A percentile compares a stretch with the other conserved stretches of the same genome.
Conservation (phyloP, 1,140 invertebrate species). For the Magallana ariakensis region DNA sequence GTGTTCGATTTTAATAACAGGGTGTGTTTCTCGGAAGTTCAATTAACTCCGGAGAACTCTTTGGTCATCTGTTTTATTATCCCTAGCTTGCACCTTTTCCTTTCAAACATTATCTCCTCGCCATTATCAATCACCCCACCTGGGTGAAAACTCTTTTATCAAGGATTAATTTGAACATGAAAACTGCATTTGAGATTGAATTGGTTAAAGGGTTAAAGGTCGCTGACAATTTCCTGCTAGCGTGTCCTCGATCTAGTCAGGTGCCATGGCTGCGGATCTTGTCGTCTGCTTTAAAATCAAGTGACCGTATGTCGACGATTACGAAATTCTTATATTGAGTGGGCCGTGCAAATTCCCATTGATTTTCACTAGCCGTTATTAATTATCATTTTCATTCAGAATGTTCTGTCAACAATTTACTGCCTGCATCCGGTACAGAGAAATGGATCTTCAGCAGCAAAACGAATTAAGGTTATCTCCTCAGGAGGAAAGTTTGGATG, state of each 20-base stretch:
- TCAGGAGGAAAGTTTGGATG: neutral
- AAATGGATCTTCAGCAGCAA: neutral
- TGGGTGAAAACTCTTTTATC: conserved; percentile 24
- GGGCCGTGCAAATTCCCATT: neutral
- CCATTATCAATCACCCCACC: neutral
- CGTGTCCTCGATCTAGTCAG: neutral
- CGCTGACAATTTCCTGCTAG: conserved; percentile 7
- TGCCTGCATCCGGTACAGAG: neutral
- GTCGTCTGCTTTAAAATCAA: neutral
- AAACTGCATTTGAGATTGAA: conserved; percentile 27
- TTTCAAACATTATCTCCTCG: neutral
- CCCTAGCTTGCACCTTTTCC: neutral
- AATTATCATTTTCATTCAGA: conserved; percentile 9
- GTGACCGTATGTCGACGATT: neutral
- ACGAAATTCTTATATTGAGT: too few relatives aligned
- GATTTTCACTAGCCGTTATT: neutral
- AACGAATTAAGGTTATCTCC: neutral
- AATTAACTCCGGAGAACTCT: neutral
- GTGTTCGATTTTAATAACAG: too few relatives aligned
- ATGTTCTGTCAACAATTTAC: neutral
- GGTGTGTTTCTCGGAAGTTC: too few relatives aligned
- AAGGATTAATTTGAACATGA: conserved; percentile 23
- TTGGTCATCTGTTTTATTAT: neutral
- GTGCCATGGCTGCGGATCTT: neutral
- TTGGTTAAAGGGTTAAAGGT: conserved; percentile 10